Percentiles rank a stretch among this genome's conserved stretches.
phyloP scores from a whole-genome alignment of 2,113 vertebrate genomes.

The Poecile atricapillus region DNA sequence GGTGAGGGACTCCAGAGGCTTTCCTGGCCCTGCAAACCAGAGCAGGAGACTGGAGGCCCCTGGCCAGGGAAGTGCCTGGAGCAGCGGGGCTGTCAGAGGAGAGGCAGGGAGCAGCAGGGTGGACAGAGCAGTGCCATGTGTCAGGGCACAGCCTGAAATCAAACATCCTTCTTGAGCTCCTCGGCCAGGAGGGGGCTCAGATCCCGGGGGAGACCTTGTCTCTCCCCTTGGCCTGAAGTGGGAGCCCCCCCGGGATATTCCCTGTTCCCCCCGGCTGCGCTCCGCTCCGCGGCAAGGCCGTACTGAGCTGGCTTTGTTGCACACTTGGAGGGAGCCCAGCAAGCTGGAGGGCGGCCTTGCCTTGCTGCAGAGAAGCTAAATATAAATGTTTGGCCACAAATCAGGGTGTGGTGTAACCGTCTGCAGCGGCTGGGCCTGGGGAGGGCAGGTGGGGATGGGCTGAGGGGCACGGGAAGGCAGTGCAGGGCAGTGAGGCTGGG shows the following conservation, averaged over 20 bases:
- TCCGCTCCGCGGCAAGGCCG: fast-evolving
- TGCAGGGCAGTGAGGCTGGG: fast-evolving
- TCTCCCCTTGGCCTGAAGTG: neutral
- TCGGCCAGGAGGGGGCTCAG: fast-evolving
- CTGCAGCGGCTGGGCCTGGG: neutral
- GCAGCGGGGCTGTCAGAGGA: neutral
- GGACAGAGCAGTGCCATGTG: fast-evolving
- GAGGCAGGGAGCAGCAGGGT: neutral
- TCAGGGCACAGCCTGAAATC: neutral
- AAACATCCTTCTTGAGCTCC: neutral
- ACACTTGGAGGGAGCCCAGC: neutral
- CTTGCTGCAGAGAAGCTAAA: neutral
- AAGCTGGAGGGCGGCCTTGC: neutral
- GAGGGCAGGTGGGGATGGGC: neutral
- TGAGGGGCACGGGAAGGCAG: neutral
- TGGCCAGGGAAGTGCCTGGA: neutral
- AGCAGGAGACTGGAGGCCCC: neutral
- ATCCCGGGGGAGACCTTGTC: neutral
- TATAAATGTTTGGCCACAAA: neutral
- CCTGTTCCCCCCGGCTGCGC: fast-evolving
- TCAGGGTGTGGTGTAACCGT: neutral
- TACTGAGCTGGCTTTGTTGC: neutral
- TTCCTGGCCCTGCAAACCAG: neutral
- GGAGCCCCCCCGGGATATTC: neutral
- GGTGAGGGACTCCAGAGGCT: neutral